These are phyloP conservation scores for Hydropotes inermis DNA, from an alignment of 2,113 vertebrate species.

Conservation along the genomic window DNA sequence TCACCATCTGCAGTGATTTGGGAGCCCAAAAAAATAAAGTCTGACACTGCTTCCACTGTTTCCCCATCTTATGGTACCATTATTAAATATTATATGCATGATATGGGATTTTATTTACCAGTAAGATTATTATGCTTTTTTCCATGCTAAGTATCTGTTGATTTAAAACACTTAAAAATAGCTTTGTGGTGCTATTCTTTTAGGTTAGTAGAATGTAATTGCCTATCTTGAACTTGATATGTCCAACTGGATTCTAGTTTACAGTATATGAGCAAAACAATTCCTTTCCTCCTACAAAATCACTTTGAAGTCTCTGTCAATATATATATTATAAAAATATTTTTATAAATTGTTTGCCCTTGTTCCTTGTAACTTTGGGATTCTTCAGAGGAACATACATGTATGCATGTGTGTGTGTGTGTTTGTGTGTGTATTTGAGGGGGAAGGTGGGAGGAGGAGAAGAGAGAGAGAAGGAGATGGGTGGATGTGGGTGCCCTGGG, in stretches of 20 bases:
- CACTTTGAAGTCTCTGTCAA: background rate
- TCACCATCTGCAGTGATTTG: too few relatives aligned
- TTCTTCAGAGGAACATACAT: background rate
- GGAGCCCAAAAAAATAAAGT: too few relatives aligned
- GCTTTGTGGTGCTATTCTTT: background rate
- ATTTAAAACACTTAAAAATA: background rate
- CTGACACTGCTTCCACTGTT: too few relatives aligned
- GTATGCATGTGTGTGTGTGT: fast-evolving
- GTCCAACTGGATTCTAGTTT: background rate
- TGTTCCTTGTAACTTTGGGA: background rate
- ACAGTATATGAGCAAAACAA: background rate
- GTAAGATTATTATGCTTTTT: background rate
- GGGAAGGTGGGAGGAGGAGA: background rate
- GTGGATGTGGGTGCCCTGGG: background rate
- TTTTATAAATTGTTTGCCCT: background rate
- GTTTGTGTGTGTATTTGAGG: background rate
- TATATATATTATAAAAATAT: background rate
- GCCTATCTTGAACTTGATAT: background rate
- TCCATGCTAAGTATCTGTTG: background rate
- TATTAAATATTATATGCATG: background rate
- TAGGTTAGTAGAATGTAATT: background rate
- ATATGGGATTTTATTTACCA: background rate
- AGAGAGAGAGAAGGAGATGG: background rate
- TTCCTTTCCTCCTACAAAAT: background rate
- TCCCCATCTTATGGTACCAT: background rate